phyloP scores from a whole-genome alignment of 1,140 invertebrate species.

The Bradysia coprophila region DNA sequence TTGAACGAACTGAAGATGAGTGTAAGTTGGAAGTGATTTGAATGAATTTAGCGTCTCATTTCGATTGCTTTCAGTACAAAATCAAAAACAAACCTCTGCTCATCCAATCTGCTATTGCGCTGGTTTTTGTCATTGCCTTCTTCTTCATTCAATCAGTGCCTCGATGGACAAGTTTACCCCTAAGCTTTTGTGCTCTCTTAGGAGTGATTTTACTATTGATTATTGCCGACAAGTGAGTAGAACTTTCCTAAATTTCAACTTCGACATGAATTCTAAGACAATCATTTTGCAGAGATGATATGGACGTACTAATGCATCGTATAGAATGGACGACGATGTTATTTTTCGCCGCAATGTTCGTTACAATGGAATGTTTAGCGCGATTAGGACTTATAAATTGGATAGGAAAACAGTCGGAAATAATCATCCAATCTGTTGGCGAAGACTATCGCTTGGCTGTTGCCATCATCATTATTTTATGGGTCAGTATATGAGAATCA shows the following conservation, averaged over 20 bases:
- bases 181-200: constrained; percentile 58
- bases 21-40: constrained; percentile 37
- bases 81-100: constrained; percentile 44
- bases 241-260: not conserved
- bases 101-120: constrained; percentile 38
- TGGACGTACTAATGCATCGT: constrained; percentile 49
- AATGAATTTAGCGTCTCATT: too few relatives aligned
- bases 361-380: constrained; percentile 63
- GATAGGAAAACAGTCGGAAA: constrained; percentile 48
- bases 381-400: constrained; percentile 45
- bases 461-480: constrained; percentile 49
- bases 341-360: constrained; percentile 62
- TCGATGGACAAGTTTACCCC: constrained; percentile 32
- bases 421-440: constrained; percentile 37
- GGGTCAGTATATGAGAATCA: constrained; percentile 22
- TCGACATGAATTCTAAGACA: too few relatives aligned
- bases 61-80: constrained; percentile 33
- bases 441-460: constrained; percentile 40
- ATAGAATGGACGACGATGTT: constrained; percentile 66
- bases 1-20: constrained; percentile 40
- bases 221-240: constrained; percentile 25
- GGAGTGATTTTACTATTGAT: constrained; percentile 48
- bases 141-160: constrained; percentile 56
- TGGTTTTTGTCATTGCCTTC: constrained; percentile 40
- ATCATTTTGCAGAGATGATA: constrained; percentile 32